Base-by-base conservation (phyloP, 2,113 vertebrate genomes). In the Saguinus midas region DNA sequence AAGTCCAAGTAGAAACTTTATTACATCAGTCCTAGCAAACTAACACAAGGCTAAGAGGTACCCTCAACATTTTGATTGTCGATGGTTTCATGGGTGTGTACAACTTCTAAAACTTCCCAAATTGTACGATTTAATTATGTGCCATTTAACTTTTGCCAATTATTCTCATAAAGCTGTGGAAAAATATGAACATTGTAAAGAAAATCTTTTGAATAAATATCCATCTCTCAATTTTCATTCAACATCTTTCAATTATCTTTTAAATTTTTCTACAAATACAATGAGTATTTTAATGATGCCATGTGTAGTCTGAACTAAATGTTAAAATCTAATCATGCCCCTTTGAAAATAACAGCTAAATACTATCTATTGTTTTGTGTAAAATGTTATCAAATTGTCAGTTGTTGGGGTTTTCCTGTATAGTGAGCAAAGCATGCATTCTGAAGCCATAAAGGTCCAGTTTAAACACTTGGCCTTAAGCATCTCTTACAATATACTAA, bases 351-450 rank as follows among this genome's bases (percentile, higher is more conserved):
- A 75, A 75, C 40, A 87, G 29, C 43, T 95, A 93, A 96, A 94
- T 90, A 16, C 6, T 25, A 94, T 87, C 4, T 32, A 94, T 87
- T 45, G 5, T 27, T 87, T 80, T 61, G 10, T 87, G 66, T 83
- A 64, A 96, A 95, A 79, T 94, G 61, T 50, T 87, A 70, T 75
- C 13, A 83, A 95, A 89, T 90, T 61, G 18, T 9, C 91, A 90
- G 25, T 58, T 75, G 35, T 79, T 76, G 87, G 18, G 27, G 4
- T 64, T 90, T 80, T 92, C 50, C 18, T 57, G 17, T 91, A 48
- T 7, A 50, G 40, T 48, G 43, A 87, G 32, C 5, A 21, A 92
- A 95, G 40, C 4, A 80, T 18, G 79, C 37, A 83, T 92, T 68
- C 57, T 75, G n/a, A 4, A 94, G n/a, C 10, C 70, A 95, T 40